A percentile compares a stretch with the other conserved stretches of the same genome.
These are phyloP conservation scores for Planiliza haematocheilus DNA, from an alignment of 2,113 vertebrate genomes.

Conservation along the genomic window DNA sequence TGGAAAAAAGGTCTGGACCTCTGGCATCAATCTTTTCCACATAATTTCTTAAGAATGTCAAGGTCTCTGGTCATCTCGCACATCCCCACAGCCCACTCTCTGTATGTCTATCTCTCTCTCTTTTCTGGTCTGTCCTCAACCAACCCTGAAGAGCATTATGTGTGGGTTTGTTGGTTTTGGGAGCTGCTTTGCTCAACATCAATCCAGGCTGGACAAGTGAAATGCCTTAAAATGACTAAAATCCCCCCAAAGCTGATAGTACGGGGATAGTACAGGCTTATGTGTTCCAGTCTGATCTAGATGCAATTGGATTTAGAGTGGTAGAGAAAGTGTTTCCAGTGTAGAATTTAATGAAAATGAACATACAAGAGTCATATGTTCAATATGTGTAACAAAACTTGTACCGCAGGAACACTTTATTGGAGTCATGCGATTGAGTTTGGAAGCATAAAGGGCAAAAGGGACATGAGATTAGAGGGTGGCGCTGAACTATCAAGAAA, in stretches of 20 bases:
- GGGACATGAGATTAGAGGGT: not conserved
- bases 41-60: conserved; percentile 57
- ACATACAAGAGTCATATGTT: conserved; percentile 6
- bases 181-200: conserved; percentile 69
- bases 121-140: conserved; percentile 54
- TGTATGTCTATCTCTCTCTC: conserved; percentile 15
- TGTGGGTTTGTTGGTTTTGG: conserved; percentile 64
- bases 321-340: conserved; percentile 6
- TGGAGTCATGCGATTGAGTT: not conserved
- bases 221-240: conserved; percentile 75
- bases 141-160: conserved; percentile 61
- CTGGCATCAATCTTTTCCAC: conserved; percentile 50
- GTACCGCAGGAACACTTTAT: not conserved
- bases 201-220: conserved; percentile 69
- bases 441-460: not conserved
- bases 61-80: conserved; percentile 56
- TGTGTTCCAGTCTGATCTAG: conserved; percentile 67
- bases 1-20: conserved; percentile 10
- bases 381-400: not conserved
- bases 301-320: conserved; percentile 43
- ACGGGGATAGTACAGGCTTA: conserved; percentile 75
- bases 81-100: conserved; percentile 39
- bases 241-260: conserved; percentile 75
- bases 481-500: conserved; percentile 60
- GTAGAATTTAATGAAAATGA: conserved; percentile 30